These are phyloP conservation scores for Drosophila algonquin DNA, from an alignment of 2,888 invertebrate species.

Conservation along the genomic window DNA sequence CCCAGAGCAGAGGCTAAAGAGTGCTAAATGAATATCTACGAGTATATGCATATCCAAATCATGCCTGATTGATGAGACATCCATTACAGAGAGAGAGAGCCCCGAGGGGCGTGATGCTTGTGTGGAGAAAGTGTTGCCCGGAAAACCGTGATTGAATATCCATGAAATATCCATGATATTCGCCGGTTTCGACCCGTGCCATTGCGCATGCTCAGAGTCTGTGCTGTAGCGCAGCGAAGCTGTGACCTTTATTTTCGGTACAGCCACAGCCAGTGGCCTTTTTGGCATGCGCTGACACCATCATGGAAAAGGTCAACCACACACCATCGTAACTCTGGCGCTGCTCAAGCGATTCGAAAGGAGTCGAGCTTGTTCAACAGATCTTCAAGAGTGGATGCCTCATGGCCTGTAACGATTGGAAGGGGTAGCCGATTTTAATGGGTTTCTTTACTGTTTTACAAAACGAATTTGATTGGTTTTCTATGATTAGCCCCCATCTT, in stretches of 20 bases:
- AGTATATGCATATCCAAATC: constrained; percentile 10
- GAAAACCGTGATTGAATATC: constrained; percentile 26
- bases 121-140: constrained; percentile 4
- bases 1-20: background rate
- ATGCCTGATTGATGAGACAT: constrained; percentile 38
- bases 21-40: constrained; percentile 9
- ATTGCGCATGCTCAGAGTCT: constrained; percentile 48
- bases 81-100: background rate
- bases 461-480: constrained; percentile 1
- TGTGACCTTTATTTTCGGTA: constrained; percentile 38
- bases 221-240: constrained; percentile 20
- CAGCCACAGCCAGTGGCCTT: constrained; percentile 25
- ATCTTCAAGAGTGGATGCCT: constrained; percentile 3
- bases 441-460: background rate
- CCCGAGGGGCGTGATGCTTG: constrained; percentile 5
- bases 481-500: constrained; percentile 5
- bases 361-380: no score
- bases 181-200: constrained; percentile 37
- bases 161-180: constrained; percentile 33
- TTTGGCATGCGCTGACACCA: constrained; percentile 35
- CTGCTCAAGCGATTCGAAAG: background rate
- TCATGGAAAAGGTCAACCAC: constrained; percentile 32
- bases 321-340: constrained; percentile 4
- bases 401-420: constrained; percentile 5
- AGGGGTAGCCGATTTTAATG: constrained; percentile 8